Base-by-base conservation (phyloP, 2,888 invertebrate species). In the Alentia gelatinosa region DNA sequence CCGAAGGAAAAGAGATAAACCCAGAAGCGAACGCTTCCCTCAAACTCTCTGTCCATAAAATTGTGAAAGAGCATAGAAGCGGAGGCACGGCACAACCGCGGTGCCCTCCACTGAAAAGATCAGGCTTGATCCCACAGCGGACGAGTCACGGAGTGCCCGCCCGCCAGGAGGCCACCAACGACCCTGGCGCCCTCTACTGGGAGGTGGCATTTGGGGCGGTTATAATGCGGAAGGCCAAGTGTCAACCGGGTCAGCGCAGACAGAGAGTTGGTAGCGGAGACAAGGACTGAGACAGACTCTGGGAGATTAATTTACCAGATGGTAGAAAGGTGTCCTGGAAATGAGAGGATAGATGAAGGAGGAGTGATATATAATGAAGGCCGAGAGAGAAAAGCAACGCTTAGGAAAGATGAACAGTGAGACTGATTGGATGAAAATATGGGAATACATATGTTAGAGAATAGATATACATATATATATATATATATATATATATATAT, bases 161-260 rank as follows among this genome's bases (percentile, higher is more conserved):
- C 74, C 12, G 26, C n/a, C 26, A 74, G 74, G 74, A 33, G 26
- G 26, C 74, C 74, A 33, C 74, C 19, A 74, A 74, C 33, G 74
- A 74, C 74, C 74, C 33, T 74, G 1, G 1, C 7, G 74, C 30
- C 74, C 19, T 35, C 83, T 42, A 26, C 39, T n/a, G 83, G 83
- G 83, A 83, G 40, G 23, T 83, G 83, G 40, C 83, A 83, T 83
- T 83, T 83, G 37, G 35, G 23, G 23, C 40, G 30, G 39, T 83
- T n/a, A 35, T 39, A 42, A 39, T 33, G 37, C 39, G 26, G 83
- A 42, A 42, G 83, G 83, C 83, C 83, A 83, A 83, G 83, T 83
- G 83, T 83, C 83, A 83, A 19, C 39, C 75, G 1, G 26, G 33
- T 74, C 9, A 47, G 19, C 7, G 19, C 47, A 47, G 47, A 47